These are phyloP conservation scores for Tachuris rubrigastra DNA, from an alignment of 2,113 vertebrate species.

Conservation along the genomic window DNA sequence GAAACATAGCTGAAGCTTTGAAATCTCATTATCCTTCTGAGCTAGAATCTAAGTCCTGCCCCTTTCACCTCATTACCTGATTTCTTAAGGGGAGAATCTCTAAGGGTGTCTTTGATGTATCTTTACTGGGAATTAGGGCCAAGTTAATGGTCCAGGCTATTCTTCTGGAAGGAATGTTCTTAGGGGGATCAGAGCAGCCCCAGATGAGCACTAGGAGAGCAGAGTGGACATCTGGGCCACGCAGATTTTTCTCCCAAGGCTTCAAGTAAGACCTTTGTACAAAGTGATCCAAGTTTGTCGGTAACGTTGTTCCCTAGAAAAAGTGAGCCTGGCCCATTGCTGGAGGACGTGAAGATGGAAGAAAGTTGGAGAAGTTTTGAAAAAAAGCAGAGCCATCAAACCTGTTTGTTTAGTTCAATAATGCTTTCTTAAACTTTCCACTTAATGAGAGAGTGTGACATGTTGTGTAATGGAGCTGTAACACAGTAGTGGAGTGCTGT, in stretches of 20 bases:
- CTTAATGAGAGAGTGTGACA: neutral
- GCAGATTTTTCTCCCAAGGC: neutral
- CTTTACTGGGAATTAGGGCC: neutral
- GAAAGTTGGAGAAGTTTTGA: neutral
- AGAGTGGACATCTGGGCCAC: neutral
- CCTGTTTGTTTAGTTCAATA: neutral
- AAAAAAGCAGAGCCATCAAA: neutral
- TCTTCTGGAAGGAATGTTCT: neutral
- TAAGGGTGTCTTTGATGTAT: neutral
- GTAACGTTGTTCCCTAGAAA: accelerated
- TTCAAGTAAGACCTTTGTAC: neutral
- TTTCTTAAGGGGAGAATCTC: neutral
- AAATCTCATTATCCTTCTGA: neutral
- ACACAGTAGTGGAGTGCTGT: neutral
- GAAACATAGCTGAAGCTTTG: neutral
- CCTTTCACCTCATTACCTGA: neutral
- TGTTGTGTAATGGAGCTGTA: neutral
- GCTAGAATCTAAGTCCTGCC: neutral
- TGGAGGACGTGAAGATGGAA: neutral
- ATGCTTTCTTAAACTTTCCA: neutral
- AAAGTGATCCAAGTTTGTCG: neutral
- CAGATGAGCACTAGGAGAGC: neutral
- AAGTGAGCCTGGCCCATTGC: neutral
- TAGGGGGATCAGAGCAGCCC: neutral
- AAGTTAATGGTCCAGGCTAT: neutral